Evolutionary conservation across 2,888 invertebrate species (phyloP).

Genomic region (Eumacrocentrus americanus): DNA sequence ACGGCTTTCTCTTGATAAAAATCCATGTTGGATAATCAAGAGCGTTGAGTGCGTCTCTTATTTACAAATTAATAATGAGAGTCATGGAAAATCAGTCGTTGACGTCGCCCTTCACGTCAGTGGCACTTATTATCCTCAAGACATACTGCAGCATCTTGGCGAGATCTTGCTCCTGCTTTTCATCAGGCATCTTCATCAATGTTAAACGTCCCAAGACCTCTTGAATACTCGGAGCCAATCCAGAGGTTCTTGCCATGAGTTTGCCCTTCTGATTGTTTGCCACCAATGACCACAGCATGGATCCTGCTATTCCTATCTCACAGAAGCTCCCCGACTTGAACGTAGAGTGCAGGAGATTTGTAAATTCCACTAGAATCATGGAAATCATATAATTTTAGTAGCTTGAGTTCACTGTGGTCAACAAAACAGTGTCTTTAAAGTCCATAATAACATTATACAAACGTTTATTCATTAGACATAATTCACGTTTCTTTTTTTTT

Average conservation of each 20-base stretch:
- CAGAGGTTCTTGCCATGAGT: slow-evolving; percentile 63
- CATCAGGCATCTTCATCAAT: slow-evolving; percentile 45
- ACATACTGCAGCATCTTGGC: slow-evolving; percentile 53
- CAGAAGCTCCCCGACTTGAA: slow-evolving; percentile 59
- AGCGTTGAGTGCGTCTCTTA: background rate
- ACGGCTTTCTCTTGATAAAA: background rate
- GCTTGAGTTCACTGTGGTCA: background rate
- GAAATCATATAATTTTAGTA: background rate
- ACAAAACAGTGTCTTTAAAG: background rate
- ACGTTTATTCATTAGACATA: background rate
- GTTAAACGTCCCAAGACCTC: slow-evolving; percentile 60
- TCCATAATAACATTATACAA: background rate
- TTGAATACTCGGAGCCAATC: slow-evolving; percentile 62
- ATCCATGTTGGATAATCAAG: background rate
- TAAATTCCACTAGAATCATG: slow-evolving; percentile 62
- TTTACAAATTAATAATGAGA: slow-evolving; percentile 4
- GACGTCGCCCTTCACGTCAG: slow-evolving; percentile 39
- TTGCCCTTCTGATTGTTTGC: slow-evolving; percentile 75
- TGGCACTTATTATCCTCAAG: slow-evolving; percentile 47
- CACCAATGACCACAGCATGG: slow-evolving; percentile 72
- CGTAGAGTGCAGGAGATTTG: slow-evolving; percentile 62
- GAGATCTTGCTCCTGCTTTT: slow-evolving; percentile 49
- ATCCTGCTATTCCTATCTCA: slow-evolving; percentile 62
- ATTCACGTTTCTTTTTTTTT: no score
- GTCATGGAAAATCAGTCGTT: slow-evolving; percentile 16